A percentile compares a stretch with the other conserved stretches of the same genome.
Evolutionary conservation across 2,113 vertebrate species (phyloP).

Genomic region (Engraulis encrasicolus): DNA sequence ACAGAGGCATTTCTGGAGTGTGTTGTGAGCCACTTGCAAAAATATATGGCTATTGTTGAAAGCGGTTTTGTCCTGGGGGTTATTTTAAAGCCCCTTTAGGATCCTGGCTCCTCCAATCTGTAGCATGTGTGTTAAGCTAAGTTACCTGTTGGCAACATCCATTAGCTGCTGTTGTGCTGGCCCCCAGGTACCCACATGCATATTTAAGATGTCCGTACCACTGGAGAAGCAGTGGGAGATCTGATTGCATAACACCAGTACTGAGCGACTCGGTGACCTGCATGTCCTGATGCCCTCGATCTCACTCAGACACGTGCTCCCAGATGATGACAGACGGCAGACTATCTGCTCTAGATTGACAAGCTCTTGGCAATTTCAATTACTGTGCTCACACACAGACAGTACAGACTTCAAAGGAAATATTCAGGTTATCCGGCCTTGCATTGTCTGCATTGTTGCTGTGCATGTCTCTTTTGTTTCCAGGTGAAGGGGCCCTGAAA

Average conservation of each 20-base stretch:
- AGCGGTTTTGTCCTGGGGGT: too few relatives aligned
- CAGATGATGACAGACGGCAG: not conserved
- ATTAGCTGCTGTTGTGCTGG: not conserved
- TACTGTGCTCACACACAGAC: too few relatives aligned
- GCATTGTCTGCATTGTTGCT: not conserved
- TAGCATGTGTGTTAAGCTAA: too few relatives aligned
- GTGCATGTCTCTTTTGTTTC: not conserved
- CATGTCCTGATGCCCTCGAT: not conserved
- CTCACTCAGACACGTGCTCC: not conserved
- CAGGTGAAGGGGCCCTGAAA: not conserved
- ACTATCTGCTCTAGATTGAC: not conserved
- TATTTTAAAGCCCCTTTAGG: too few relatives aligned
- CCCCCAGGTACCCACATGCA: not conserved
- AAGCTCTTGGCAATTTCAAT: not conserved
- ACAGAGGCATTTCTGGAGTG: too few relatives aligned
- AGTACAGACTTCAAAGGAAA: not conserved
- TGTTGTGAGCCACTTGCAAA: too few relatives aligned
- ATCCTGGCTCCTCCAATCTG: too few relatives aligned
- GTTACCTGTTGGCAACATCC: not conserved
- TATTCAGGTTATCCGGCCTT: not conserved
- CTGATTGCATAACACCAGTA: not conserved
- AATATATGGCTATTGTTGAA: too few relatives aligned
- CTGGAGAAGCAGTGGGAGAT: not conserved
- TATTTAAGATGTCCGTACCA: not conserved
- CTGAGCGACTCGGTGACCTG: not conserved